Evolutionary conservation across 2,113 vertebrate species (phyloP).

Genomic region (Cyanistes caeruleus): DNA sequence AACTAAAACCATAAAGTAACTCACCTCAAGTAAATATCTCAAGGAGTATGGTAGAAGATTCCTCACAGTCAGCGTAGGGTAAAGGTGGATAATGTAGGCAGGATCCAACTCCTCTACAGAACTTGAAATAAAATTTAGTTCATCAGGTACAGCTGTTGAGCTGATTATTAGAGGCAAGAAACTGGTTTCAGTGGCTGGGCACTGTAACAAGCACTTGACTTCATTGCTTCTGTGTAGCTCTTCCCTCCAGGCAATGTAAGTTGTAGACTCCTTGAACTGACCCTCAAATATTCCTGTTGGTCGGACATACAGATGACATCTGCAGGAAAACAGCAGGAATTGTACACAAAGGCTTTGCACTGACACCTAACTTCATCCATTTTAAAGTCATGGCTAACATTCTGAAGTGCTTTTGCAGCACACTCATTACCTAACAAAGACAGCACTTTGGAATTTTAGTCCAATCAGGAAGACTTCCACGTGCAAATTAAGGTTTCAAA

Average conservation of each 20-base stretch:
- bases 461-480: not conserved
- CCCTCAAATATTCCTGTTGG: conserved; percentile 79
- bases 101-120: conserved; percentile 89
- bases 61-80: conserved; percentile 84
- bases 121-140: conserved; percentile 80
- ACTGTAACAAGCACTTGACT: conserved; percentile 82
- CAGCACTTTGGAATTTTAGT: not conserved
- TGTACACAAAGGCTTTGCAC: not conserved
- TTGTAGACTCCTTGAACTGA: conserved; percentile 81
- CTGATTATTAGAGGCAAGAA: conserved; percentile 86
- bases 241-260: conserved; percentile 93
- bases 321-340: conserved; percentile 5
- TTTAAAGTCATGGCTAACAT: not conserved
- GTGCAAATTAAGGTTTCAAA: not conserved
- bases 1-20: not conserved
- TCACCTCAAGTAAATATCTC: conserved; percentile 91
- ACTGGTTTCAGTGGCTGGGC: conserved; percentile 70
- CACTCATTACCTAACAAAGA: not conserved
- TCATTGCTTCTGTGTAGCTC: conserved; percentile 87
- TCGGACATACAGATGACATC: conserved; percentile 85
- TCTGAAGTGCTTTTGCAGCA: not conserved
- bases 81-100: conserved; percentile 91
- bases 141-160: conserved; percentile 85
- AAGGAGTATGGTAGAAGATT: conserved; percentile 93
- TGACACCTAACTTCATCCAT: not conserved